Base-by-base conservation (phyloP, 2,113 vertebrate species). In the Burhinus oedicnemus region DNA sequence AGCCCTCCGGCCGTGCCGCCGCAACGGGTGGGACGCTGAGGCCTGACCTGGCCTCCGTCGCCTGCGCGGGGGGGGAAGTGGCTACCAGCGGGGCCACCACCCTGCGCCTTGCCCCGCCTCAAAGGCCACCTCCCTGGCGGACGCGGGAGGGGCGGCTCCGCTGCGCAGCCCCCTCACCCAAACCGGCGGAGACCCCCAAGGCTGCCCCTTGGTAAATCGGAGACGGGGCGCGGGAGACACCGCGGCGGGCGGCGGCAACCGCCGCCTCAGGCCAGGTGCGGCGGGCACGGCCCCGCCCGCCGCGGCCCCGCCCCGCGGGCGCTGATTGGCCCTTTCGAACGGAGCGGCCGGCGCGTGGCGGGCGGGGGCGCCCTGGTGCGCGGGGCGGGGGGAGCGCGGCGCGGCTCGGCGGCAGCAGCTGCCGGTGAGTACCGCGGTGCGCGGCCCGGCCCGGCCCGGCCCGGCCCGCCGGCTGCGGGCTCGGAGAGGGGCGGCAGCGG, bases 291-390 rank as follows among this genome's bases (percentile, higher is more conserved):
- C 20, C 18, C 87, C n/a, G 16, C 13, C 2, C 10, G 84, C 40
- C 95, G 82, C 54, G 42, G 2, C 80, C 57, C 94, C 87, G 86
- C 12, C 96, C 36, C 29, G 61, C 29, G 15, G 14, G 54, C 52
- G 55, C 87, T 79, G 83, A 98, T 98, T 98, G 98, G 98, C 38
- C 76, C 83, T 97, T 98, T 98, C 97, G 97, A 98, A 98, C 96
- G 42, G 92, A 96, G 98, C 97, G 55, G 95, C 69, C 66, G 90
- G 96, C 81, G 90, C 64, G 81, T 29, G 5, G 77, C 7, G 76
- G 84, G 79, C 8, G 52, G 55, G 27, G 65, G 18, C 10, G 61
- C 25, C 2, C 6, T 4, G 15, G 65, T 16, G 38, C 15, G 21
- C 16, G 44, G 34, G 6, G 64, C 8, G 25, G 42, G 20, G 42